Percentiles rank a stretch among this genome's conserved stretches.
Conservation (phyloP, 2,113 vertebrate genomes). For the Trogon surrucura region DNA sequence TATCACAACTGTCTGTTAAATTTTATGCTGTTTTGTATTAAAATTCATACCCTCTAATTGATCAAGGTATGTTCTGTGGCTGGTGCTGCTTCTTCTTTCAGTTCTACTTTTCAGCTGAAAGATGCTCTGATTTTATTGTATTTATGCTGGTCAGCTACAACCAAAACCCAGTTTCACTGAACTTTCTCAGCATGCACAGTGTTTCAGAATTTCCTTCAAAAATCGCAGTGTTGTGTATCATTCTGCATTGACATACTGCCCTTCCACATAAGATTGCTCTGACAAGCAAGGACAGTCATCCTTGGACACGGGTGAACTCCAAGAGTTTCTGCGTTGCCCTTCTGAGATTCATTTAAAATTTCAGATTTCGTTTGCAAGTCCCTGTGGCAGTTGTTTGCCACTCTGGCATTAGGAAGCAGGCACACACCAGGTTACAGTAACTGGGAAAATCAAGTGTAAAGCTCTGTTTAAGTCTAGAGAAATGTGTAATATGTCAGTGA, state of each 20-base stretch:
- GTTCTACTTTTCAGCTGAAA: background rate
- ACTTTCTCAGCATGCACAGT: background rate
- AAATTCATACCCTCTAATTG: background rate
- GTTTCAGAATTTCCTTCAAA: background rate
- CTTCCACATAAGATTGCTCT: background rate
- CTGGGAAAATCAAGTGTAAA: background rate
- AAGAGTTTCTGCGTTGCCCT: background rate
- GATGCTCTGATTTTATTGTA: background rate
- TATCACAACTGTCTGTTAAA: background rate
- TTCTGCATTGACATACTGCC: background rate
- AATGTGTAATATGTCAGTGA: background rate
- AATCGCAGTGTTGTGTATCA: fast-evolving
- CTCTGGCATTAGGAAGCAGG: background rate
- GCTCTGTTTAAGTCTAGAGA: background rate
- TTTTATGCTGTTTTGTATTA: background rate
- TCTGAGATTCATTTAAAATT: background rate
- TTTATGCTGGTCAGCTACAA: background rate
- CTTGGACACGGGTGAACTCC: fast-evolving
- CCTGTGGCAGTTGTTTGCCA: background rate
- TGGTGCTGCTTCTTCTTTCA: background rate
- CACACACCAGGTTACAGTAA: background rate
- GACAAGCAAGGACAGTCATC: background rate
- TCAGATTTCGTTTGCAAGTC: background rate
- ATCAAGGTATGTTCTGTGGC: background rate
- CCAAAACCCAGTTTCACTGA: background rate